Percentiles rank a stretch among this genome's conserved stretches.
These are phyloP conservation scores for Cylindroiulus punctatus DNA, from an alignment of 2,888 invertebrate genomes.

Conservation along the genomic window DNA sequence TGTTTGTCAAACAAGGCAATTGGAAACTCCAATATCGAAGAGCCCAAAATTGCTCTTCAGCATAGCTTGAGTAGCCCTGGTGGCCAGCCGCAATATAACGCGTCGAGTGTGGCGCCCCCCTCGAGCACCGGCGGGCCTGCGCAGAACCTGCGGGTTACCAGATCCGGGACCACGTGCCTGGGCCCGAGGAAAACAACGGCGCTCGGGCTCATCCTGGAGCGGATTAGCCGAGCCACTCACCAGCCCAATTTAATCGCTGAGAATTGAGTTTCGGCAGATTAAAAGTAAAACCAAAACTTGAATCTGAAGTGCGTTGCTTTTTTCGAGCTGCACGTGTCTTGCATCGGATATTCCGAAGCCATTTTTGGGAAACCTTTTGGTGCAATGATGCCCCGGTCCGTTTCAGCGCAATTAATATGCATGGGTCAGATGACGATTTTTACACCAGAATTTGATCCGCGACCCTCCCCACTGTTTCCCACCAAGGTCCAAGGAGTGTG, in stretches of 20 bases:
- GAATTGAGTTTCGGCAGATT: not conserved
- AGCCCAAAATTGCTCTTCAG: not conserved
- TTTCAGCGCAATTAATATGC: too few species aligned
- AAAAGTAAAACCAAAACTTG: not conserved
- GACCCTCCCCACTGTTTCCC: too few species aligned
- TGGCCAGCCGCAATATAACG: not conserved
- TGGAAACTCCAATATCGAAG: constrained; percentile 10
- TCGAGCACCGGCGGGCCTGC: not conserved
- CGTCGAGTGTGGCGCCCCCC: not conserved
- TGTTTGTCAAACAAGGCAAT: constrained; percentile 18
- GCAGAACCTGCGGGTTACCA: not conserved
- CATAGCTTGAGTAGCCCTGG: not conserved
- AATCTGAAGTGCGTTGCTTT: not conserved
- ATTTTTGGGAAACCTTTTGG: not conserved
- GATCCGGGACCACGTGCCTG: not conserved
- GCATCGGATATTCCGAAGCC: not conserved
- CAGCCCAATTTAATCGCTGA: not conserved
- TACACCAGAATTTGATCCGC: too few species aligned
- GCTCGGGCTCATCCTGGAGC: not conserved
- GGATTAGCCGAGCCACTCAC: not conserved
- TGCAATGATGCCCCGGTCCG: not conserved
- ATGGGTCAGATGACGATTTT: too few species aligned
- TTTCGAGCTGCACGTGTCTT: not conserved
- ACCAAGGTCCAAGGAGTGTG: too few species aligned
- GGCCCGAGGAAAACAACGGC: not conserved